A percentile compares a stretch with the other conserved stretches of the same genome.
phyloP scores from a whole-genome alignment of 2,888 invertebrate species.

The Ophion ellenae region DNA sequence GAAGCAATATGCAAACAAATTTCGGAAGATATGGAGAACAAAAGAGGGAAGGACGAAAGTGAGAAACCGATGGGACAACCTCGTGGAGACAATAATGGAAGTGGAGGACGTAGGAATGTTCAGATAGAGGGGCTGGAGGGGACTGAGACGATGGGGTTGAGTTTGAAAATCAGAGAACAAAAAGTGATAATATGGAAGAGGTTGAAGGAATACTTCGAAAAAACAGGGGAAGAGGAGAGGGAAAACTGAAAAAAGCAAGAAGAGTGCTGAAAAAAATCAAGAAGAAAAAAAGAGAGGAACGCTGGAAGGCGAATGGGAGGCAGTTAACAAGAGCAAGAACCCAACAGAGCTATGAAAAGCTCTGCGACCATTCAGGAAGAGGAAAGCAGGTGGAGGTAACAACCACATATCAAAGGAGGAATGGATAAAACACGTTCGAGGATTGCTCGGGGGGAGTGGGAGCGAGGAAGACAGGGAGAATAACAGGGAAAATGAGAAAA shows the following conservation, averaged over 20 bases:
- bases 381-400: not conserved
- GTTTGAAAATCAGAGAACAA: no score
- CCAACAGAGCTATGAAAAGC: constrained; percentile 32
- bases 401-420: not conserved
- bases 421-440: constrained; percentile 35
- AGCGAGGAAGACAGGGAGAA: not conserved
- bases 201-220: no score
- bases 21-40: no score
- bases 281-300: not conserved
- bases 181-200: no score
- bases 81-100: not conserved
- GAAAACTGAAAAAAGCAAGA: constrained; percentile 25
- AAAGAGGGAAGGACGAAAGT: no score
- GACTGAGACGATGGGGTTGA: no score
- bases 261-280: constrained; percentile 8
- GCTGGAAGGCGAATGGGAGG: constrained; percentile 17
- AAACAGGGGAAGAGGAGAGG: not conserved
- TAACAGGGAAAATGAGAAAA: not conserved
- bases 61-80: no score
- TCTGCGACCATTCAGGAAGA: constrained; percentile 35
- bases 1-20: no score
- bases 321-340: constrained; percentile 25
- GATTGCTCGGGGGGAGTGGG: constrained; percentile 20
- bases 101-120: constrained; percentile 15
- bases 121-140: not conserved